phyloP scores from a whole-genome alignment of 2,113 vertebrate species.

The Apistogramma diplotaenia region DNA sequence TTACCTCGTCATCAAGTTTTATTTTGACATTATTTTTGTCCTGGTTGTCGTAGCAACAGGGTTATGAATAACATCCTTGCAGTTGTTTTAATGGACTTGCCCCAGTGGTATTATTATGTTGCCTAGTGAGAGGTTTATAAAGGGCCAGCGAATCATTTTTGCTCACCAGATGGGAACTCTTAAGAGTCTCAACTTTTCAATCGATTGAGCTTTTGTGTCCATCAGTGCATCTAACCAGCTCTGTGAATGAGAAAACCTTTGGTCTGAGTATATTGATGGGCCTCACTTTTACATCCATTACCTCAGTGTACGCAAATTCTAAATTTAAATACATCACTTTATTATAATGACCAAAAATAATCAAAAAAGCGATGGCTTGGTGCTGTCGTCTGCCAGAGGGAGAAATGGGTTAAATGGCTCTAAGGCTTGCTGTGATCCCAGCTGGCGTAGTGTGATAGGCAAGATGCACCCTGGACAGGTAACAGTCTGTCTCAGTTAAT shows the following conservation, averaged over 20 bases:
- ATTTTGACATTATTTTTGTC: constrained; percentile 60
- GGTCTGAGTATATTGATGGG: neutral
- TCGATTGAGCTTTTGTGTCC: constrained; percentile 40
- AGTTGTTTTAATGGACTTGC: constrained; percentile 63
- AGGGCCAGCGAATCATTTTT: constrained; percentile 32
- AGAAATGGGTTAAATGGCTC: neutral
- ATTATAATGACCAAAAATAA: neutral
- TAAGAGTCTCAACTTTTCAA: constrained; percentile 42
- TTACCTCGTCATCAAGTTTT: constrained; percentile 58
- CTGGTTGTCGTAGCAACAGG: constrained; percentile 58
- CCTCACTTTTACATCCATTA: constrained; percentile 5
- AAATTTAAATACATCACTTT: constrained; percentile 5
- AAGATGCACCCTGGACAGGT: neutral
- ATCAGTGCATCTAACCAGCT: neutral
- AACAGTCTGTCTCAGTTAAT: neutral
- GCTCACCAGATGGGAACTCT: constrained; percentile 42
- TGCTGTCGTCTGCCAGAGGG: neutral
- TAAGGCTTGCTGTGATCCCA: neutral
- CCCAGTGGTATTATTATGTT: constrained; percentile 53
- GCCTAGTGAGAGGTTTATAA: constrained; percentile 44
- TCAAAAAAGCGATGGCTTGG: neutral
- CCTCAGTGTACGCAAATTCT: constrained; percentile 5
- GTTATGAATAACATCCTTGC: constrained; percentile 52
- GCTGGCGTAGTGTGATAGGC: too few species aligned
- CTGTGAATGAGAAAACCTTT: constrained; percentile 26